Evolutionary conservation across 2,113 vertebrate species (phyloP).

Genomic region (Chaetops frenatus): DNA sequence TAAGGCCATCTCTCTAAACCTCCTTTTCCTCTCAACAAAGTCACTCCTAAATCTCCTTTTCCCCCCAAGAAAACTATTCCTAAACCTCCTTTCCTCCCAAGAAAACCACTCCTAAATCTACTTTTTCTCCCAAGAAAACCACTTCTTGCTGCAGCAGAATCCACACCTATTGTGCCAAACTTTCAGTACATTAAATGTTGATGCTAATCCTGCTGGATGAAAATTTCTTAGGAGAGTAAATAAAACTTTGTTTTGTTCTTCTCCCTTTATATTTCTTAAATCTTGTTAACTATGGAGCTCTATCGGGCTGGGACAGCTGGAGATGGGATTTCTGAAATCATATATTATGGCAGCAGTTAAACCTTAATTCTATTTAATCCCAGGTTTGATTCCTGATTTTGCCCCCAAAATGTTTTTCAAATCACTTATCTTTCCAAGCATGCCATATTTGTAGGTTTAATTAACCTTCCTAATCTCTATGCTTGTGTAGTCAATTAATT

Average conservation of each 20-base stretch:
- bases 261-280: background rate
- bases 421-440: conserved; percentile 3
- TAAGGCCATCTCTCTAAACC: background rate
- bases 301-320: background rate
- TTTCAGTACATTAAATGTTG: background rate
- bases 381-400: background rate
- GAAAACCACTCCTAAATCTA: background rate
- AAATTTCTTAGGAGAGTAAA: background rate
- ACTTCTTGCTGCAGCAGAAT: background rate
- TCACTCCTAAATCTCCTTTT: background rate
- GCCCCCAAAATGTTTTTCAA: background rate
- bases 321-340: background rate
- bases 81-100: background rate
- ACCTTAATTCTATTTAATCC: background rate
- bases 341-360: background rate
- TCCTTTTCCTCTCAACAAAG: background rate
- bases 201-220: background rate
- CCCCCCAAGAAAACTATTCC: background rate
- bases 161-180: background rate
- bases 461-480: conserved; percentile 29
- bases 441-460: conserved; percentile 21
- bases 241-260: background rate
- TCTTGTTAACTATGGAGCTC: background rate
- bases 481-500: conserved; percentile 17
- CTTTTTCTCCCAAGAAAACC: background rate